These are phyloP conservation scores for Halesus radiatus DNA, from an alignment of 1,140 invertebrate species.

Conservation along the genomic window DNA sequence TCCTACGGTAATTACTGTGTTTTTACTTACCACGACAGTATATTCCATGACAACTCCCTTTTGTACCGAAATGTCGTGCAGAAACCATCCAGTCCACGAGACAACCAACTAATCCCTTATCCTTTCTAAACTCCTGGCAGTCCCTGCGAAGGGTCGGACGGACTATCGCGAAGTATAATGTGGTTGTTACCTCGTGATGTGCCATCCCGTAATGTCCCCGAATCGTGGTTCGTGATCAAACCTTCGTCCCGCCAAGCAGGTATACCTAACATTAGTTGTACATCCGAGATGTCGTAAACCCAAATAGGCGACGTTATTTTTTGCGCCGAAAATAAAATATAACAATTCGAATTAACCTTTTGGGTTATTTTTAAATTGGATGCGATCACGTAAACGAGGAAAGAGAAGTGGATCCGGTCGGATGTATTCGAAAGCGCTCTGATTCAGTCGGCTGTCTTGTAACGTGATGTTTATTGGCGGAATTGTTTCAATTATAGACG, in stretches of 20 bases:
- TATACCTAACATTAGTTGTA: not conserved
- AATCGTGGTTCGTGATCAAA: conserved; percentile 29
- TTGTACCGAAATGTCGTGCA: too few relatives aligned
- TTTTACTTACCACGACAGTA: too few relatives aligned
- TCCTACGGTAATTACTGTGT: too few relatives aligned
- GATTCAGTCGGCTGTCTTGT: too few relatives aligned
- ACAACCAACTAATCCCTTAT: too few relatives aligned
- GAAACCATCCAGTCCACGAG: too few relatives aligned
- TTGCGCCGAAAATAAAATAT: not conserved
- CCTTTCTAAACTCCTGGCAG: too few relatives aligned
- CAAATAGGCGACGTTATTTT: conserved; percentile 10
- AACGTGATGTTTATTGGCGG: not conserved
- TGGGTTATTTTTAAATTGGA: conserved; percentile 24
- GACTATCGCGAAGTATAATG: conserved; percentile 3
- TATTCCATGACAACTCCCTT: too few relatives aligned
- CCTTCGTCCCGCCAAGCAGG: conserved; percentile 11
- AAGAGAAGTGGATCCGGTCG: not conserved
- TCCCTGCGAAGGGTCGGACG: not conserved
- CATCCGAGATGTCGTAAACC: conserved; percentile 16
- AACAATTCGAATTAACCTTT: conserved; percentile 16
- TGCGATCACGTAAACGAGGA: not conserved
- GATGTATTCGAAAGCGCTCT: too few relatives aligned
- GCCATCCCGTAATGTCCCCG: conserved; percentile 25
- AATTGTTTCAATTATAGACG: not conserved
- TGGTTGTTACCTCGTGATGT: not conserved